phyloP scores from a whole-genome alignment of 2,797 vertebrate species.

The Sebastes hubbsi region DNA sequence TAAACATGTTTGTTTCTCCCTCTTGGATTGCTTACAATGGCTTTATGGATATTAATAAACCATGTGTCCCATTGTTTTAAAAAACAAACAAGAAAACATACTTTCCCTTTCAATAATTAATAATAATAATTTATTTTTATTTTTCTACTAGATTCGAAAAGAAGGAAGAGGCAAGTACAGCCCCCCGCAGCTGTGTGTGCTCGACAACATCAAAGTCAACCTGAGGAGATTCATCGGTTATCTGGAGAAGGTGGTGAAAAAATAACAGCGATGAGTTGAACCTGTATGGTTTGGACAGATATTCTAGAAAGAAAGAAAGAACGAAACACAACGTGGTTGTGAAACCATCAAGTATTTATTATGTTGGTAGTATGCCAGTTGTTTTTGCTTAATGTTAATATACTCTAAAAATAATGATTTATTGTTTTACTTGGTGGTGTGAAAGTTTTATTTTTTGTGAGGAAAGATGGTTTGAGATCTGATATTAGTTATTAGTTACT shows the following conservation, averaged over 20 bases:
- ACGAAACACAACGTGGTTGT: constrained; percentile 21
- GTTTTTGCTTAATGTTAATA: constrained; percentile 40
- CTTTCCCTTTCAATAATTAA: no score
- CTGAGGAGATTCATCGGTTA: constrained; percentile 95
- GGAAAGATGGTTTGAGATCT: not conserved
- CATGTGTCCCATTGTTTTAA: not conserved
- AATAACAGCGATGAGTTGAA: constrained; percentile 49
- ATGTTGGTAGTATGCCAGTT: constrained; percentile 19
- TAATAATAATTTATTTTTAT: not conserved
- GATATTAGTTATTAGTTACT: constrained; percentile 16
- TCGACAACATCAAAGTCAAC: constrained; percentile 95
- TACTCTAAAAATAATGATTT: constrained; percentile 45
- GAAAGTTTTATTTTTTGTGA: constrained; percentile 35
- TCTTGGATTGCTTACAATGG: not conserved
- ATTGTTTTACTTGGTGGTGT: constrained; percentile 27
- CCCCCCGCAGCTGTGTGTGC: constrained; percentile 92
- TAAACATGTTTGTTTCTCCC: not conserved
- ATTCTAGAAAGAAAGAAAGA: no score
- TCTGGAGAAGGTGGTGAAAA: constrained; percentile 87
- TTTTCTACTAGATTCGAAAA: constrained; percentile 87
- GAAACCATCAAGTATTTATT: constrained; percentile 68
- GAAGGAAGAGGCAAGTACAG: constrained; percentile 89
- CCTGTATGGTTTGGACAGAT: constrained; percentile 14
- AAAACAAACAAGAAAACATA: no score
- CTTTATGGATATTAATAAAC: no score